Evolutionary conservation across 2,113 vertebrate species (phyloP), one percentile per base, ranked within the genome.

Genomic region (Meles meles): DNA sequence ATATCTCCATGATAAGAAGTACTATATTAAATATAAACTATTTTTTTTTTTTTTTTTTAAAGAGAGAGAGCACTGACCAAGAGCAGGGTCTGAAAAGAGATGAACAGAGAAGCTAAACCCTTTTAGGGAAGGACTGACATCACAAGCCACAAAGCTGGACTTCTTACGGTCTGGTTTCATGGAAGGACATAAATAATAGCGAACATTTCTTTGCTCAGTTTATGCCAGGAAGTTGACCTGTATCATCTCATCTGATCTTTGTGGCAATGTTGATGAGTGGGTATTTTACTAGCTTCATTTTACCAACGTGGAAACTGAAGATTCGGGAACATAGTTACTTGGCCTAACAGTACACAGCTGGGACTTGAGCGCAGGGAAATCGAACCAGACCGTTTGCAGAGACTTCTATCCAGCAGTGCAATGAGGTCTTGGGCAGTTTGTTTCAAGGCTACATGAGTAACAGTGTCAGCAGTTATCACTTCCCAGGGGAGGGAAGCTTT

Each of bases 11-110:
- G 10, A 13, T 95, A 65, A 96, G 55, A 86, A 86, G 23, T 95
- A 67, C 34, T 92, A 21, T 88, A 92, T 97, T 90, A 97, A 97
- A 96, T 85, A 95, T 83, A 93, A 92, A 72, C 8, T 69, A 79
- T 88, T 92, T n/a, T n/a, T n/a, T n/a, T n/a, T n/a, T n/a, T n/a
- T n/a, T n/a, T n/a, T n/a, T n/a, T n/a, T n/a, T n/a, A n/a, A n/a
- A n/a, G n/a, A n/a, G n/a, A n/a, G n/a, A n/a, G n/a, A n/a, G 5
- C 34, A 27, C 3, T 8, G 82, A 72, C 74, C 37, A 0, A 79
- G 31, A 69, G 37, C 59, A 69, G 69, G 27, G 79, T 84, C 87
- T 57, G 34, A 42, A 49, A n/a, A 37, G 84, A 67, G 29, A 25
- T 23, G 34, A 87, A 21, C 7, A n/a, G 74, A 52, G 63, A 67